Percentiles rank a stretch among this genome's conserved stretches.
These are phyloP conservation scores for Neoaliturus tenellus DNA, from an alignment of 2,888 invertebrate species.

Conservation along the genomic window DNA sequence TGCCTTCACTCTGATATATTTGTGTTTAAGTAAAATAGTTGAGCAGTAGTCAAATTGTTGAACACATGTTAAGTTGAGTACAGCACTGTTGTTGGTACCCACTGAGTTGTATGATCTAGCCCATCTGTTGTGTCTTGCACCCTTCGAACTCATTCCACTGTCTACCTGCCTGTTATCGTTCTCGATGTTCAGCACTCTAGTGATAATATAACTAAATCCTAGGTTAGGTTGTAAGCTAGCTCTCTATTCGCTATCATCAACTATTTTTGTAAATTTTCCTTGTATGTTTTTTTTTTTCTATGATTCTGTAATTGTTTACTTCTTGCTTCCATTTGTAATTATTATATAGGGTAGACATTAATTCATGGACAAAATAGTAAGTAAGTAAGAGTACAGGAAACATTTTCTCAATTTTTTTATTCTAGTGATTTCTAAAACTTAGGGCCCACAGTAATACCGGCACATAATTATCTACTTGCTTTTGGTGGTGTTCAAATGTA, in stretches of 20 bases:
- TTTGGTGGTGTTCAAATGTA: too few relatives aligned
- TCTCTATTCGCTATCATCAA: constrained; percentile 1
- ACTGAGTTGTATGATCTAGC: too few relatives aligned
- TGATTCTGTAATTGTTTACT: not conserved
- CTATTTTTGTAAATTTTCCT: not conserved
- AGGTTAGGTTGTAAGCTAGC: constrained; percentile 21
- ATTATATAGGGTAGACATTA: not conserved
- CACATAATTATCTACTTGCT: too few relatives aligned
- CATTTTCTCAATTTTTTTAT: not conserved
- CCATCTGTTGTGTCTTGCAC: too few relatives aligned
- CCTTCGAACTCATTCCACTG: not conserved
- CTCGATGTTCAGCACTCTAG: constrained; percentile 43
- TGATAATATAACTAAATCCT: constrained; percentile 24
- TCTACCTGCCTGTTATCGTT: constrained; percentile 24
- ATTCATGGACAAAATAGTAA: not conserved
- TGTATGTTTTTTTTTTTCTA: not conserved
- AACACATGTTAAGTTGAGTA: too few relatives aligned
- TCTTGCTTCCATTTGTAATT: not conserved
- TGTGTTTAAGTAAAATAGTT: too few relatives aligned
- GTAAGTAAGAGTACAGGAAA: not conserved
- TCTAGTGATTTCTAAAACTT: not conserved
- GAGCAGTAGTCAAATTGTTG: too few relatives aligned
- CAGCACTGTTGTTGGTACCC: too few relatives aligned
- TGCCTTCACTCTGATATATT: too few relatives aligned
- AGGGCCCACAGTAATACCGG: not conserved